phyloP scores from a whole-genome alignment of 2,113 vertebrate species.

The Nesoenas mayeri region DNA sequence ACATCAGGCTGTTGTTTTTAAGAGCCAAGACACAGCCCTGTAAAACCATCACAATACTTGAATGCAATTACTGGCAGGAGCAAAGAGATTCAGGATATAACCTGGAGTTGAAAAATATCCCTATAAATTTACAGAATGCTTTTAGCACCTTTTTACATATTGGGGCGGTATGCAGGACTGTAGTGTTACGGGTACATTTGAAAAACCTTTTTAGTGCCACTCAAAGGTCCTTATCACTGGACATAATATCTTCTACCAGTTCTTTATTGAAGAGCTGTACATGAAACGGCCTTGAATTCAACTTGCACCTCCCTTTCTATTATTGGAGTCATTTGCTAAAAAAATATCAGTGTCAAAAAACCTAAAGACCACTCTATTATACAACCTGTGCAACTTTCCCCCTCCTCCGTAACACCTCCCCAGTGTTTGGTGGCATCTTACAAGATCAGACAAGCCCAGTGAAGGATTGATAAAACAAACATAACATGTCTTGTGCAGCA shows the following conservation, averaged over 20 bases:
- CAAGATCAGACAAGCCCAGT: neutral
- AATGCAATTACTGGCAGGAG: neutral
- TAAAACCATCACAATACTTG: neutral
- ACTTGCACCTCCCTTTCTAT: neutral
- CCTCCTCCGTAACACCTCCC: neutral
- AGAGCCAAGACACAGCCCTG: neutral
- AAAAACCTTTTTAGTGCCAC: neutral
- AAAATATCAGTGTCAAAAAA: neutral
- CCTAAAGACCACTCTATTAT: neutral
- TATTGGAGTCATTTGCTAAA: neutral
- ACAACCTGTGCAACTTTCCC: neutral
- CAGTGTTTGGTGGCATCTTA: neutral
- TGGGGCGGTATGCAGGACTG: rapidly evolving
- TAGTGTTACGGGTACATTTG: neutral
- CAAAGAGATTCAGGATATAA: neutral
- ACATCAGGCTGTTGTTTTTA: neutral
- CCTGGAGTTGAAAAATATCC: neutral
- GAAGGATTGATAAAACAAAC: neutral
- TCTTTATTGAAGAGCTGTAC: neutral
- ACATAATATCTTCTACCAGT: neutral
- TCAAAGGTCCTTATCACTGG: neutral
- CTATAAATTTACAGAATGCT: neutral
- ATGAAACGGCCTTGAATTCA: neutral
- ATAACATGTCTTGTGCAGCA: neutral
- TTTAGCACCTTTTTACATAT: neutral